phyloP scores from a whole-genome alignment of 2,797 vertebrate genomes.

The Argya squamiceps region DNA sequence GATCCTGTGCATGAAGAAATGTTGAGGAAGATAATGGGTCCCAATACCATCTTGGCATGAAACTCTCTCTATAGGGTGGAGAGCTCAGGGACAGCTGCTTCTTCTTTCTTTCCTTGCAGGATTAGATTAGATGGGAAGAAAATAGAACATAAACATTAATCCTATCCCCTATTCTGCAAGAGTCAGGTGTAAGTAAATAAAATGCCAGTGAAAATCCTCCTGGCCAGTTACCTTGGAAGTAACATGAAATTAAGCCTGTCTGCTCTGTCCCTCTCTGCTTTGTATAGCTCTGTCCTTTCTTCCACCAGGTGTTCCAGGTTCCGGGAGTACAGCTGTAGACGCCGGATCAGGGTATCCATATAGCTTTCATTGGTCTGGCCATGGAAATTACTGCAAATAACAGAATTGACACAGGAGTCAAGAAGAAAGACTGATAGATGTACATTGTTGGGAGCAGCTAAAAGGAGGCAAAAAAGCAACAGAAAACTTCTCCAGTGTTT shows the following conservation, averaged over 20 bases:
- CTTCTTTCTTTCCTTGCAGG: background rate
- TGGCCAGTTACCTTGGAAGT: slow-evolving; percentile 84
- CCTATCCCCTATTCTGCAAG: background rate
- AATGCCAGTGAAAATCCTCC: background rate
- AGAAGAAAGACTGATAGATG: background rate
- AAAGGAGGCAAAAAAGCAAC: background rate
- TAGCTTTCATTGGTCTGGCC: slow-evolving; percentile 92
- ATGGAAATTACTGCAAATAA: slow-evolving; percentile 83
- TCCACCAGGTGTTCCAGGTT: slow-evolving; percentile 96
- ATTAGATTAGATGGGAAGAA: background rate
- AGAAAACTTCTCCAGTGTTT: background rate
- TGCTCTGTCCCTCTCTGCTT: slow-evolving; percentile 92
- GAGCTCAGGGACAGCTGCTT: background rate
- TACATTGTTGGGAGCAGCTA: background rate
- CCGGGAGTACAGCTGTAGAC: slow-evolving; percentile 93
- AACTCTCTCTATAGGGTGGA: background rate
- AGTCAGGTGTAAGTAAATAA: background rate
- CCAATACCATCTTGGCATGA: background rate
- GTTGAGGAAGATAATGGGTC: background rate
- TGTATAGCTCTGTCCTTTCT: slow-evolving; percentile 92
- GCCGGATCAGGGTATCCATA: slow-evolving; percentile 94
- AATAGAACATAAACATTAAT: background rate
- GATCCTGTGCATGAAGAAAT: background rate
- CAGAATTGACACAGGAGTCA: background rate
- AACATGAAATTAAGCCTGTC: slow-evolving; percentile 95